A percentile compares a stretch with the other conserved stretches of the same genome.
These are phyloP conservation scores for Silurus glanis DNA, from an alignment of 2,113 vertebrate species.

Conservation along the genomic window DNA sequence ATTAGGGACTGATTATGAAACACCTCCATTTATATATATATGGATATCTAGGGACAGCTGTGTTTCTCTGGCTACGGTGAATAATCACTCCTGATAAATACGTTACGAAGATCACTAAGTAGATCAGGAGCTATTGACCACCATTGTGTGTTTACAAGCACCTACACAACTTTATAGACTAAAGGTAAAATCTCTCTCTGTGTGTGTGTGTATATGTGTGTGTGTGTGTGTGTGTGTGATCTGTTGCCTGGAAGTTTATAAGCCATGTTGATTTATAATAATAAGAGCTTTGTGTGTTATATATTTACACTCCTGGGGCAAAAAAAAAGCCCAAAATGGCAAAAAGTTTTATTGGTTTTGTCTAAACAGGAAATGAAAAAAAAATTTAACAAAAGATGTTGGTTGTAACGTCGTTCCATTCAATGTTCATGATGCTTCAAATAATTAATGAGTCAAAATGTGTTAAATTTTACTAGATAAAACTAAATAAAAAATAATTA, in stretches of 20 bases:
- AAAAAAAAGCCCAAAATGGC: too few relatives aligned
- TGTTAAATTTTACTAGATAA: too few relatives aligned
- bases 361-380: too few relatives aligned
- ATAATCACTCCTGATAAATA: neutral
- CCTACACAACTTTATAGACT: neutral
- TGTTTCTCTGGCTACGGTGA: neutral
- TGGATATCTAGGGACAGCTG: neutral
- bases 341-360: too few relatives aligned
- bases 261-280: neutral
- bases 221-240: neutral
- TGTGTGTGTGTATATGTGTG: neutral
- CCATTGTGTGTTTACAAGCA: neutral
- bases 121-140: slow-evolving; percentile 7
- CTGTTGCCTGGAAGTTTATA: neutral
- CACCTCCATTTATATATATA: neutral
- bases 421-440: too few relatives aligned
- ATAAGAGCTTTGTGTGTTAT: neutral
- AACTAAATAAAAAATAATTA: neutral
- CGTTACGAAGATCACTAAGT: neutral
- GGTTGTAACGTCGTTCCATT: too few relatives aligned
- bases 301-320: too few relatives aligned
- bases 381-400: too few relatives aligned
- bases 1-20: neutral
- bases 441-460: too few relatives aligned
- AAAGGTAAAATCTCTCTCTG: neutral